A percentile compares a stretch with the other conserved stretches of the same genome.
Evolutionary conservation across 1,140 invertebrate species (phyloP).

Genomic region (Neodiprion virginianus): DNA sequence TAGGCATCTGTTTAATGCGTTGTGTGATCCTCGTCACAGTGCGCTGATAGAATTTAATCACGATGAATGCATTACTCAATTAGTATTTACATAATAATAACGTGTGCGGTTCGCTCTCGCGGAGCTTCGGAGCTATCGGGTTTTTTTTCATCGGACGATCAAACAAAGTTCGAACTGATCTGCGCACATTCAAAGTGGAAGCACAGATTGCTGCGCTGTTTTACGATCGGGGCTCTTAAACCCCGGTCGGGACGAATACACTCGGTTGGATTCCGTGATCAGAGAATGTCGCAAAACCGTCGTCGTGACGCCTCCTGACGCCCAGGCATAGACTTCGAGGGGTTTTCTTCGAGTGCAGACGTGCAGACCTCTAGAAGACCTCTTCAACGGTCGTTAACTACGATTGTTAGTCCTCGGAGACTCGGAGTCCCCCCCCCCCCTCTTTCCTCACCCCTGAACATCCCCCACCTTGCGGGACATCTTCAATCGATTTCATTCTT

Average conservation of each 20-base stretch:
- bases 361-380: slow-evolving; percentile 20
- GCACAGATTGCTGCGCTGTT: too few relatives aligned
- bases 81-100: not conserved
- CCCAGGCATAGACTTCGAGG: not conserved
- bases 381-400: slow-evolving; percentile 35
- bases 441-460: not conserved
- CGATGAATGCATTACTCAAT: not conserved
- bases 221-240: too few relatives aligned
- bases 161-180: too few relatives aligned
- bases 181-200: too few relatives aligned
- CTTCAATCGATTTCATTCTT: not conserved
- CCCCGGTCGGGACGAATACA: too few relatives aligned
- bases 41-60: not conserved
- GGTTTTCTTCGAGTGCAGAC: not conserved
- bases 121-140: too few relatives aligned
- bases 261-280: too few relatives aligned
- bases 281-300: too few relatives aligned
- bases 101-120: too few relatives aligned
- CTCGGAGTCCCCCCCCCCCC: slow-evolving; percentile 20
- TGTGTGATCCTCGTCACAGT: not conserved
- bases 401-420: slow-evolving; percentile 34
- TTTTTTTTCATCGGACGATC: too few relatives aligned
- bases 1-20: not conserved
- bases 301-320: too few relatives aligned
- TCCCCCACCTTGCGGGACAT: not conserved